Evolutionary conservation across 2,888 invertebrate species (phyloP), one percentile per base, ranked within the genome.

Genomic region (Andrena hattorfiana): DNA sequence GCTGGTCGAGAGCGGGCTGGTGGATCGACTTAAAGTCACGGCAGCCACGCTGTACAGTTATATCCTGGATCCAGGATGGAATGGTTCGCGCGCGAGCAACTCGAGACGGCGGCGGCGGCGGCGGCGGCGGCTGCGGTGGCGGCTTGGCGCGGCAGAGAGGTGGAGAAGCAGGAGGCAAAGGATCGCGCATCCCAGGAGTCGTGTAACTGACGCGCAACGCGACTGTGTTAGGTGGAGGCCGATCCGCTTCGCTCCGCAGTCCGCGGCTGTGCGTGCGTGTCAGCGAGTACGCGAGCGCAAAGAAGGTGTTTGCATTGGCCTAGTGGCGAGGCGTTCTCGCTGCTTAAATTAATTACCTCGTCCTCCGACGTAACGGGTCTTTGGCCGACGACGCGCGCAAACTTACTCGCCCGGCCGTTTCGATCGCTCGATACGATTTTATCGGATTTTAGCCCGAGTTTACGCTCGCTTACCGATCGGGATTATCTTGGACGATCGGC

Each of bases 311-410:
- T 90, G 91, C 91, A 92, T 93, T 93, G 93, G 93, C 93, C 93
- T 93, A 93, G 93, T 93, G 89, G 88, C 89, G 90, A 90, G 89
- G 87, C 89, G 90, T 92, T 92, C 56, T 56, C 85, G 89, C 92
- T 83, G 90, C 87, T 89, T 87, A 93, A 93, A 93, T 93, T 93
- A 93, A 93, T 93, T 93, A 93, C 92, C 93, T 89, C 90, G 92
- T 92, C 88, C 91, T 85, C 85, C 91, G 88, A 91, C 90, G 87
- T 93, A 93, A 93, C 93, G 93, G 93, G 90, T 91, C 93, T 93
- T 91, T 88, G 87, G 91, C 90, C 90, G 89, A 83, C 78, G 87
- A 83, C 78, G 87, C 84, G 76, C 72, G 83, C 75, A 73, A 83
- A 74, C 81, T 49, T 77, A 69, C 75, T 62, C 26, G 56, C 60